A percentile compares a stretch with the other conserved stretches of the same genome.
Conservation (phyloP, 2,113 vertebrate genomes). For the Galeopterus variegatus region DNA sequence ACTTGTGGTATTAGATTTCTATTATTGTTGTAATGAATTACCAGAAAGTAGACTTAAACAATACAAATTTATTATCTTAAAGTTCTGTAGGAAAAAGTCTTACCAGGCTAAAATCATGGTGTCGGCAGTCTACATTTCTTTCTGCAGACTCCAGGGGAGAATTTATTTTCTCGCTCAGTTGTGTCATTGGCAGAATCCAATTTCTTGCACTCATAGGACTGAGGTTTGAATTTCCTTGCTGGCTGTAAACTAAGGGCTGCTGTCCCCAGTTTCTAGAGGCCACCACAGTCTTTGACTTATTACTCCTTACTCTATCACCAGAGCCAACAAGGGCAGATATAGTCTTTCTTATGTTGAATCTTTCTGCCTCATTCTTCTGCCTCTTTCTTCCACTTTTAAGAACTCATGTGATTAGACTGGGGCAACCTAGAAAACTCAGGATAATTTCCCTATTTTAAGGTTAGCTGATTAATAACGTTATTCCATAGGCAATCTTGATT, state of each 20-base stretch:
- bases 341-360: not conserved
- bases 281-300: not conserved
- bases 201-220: not conserved
- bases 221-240: not conserved
- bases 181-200: not conserved
- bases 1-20: not conserved
- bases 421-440: not conserved
- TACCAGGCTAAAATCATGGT: not conserved
- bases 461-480: not conserved
- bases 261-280: not conserved
- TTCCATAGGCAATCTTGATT: not conserved
- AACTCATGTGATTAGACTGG: not conserved
- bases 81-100: not conserved
- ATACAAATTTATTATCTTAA: conserved; percentile 9
- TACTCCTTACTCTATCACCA: not conserved
- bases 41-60: not conserved
- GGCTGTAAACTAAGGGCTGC: not conserved
- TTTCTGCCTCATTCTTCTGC: not conserved
- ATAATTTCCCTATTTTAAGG: not conserved
- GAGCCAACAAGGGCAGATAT: not conserved
- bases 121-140: not conserved
- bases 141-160: not conserved
- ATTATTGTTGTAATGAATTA: not conserved
- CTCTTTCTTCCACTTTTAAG: conserved; percentile 1
- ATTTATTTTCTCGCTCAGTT: not conserved